Conservation (phyloP, 2,797 vertebrate species). For the Sebastes kiyomatsui region DNA sequence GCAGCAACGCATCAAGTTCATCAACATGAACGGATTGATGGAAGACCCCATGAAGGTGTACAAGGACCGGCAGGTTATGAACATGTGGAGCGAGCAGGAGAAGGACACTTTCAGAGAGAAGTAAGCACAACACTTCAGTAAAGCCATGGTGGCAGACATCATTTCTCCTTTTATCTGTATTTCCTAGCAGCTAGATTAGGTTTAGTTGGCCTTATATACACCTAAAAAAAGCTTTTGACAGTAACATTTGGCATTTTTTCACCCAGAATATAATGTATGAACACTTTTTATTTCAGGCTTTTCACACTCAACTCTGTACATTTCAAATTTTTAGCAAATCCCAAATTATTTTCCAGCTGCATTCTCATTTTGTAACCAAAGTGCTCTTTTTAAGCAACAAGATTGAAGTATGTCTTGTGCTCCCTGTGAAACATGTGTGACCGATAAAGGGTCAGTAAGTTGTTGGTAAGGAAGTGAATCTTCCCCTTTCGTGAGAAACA, state of each 20-base stretch:
- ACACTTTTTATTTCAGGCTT: background rate
- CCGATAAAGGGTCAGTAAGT: slow-evolving; percentile 23
- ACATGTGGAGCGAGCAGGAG: slow-evolving; percentile 98
- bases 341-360: background rate
- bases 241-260: background rate
- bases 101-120: slow-evolving; percentile 99
- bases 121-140: slow-evolving; percentile 79
- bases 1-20: slow-evolving; percentile 97
- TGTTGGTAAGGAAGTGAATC: slow-evolving; percentile 67
- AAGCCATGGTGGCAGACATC: background rate
- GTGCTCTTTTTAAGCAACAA: background rate
- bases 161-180: background rate
- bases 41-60: slow-evolving; percentile 99
- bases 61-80: slow-evolving; percentile 98
- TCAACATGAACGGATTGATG: slow-evolving; percentile 99
- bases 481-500: slow-evolving; percentile 67
- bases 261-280: background rate
- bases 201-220: background rate
- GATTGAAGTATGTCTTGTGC: background rate
- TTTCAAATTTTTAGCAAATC: background rate
- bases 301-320: background rate
- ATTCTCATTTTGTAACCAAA: background rate
- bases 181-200: background rate
- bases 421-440: slow-evolving; percentile 28
- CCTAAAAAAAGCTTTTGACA: background rate